A percentile compares a stretch with the other conserved stretches of the same genome.
Evolutionary conservation across 2,888 invertebrate genomes (phyloP).

Genomic region (Cyclophora punctaria): DNA sequence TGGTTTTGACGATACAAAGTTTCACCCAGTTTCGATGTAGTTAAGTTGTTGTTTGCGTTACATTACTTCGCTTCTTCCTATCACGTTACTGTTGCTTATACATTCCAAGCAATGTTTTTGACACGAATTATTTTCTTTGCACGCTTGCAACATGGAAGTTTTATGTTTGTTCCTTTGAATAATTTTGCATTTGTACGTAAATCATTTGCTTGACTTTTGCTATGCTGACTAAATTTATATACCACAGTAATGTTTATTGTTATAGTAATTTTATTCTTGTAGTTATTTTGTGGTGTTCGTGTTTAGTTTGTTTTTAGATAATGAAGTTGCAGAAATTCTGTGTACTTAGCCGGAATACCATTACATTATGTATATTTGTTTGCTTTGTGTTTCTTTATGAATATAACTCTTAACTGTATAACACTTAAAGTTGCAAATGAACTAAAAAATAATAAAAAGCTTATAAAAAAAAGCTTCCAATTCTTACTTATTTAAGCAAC

Average conservation of each 20-base stretch:
- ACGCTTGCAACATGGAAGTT: constrained; percentile 33
- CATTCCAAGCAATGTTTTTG: constrained; percentile 60
- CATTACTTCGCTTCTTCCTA: constrained; percentile 32
- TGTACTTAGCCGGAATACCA: no score
- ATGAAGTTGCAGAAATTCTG: no score
- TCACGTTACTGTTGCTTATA: constrained; percentile 55
- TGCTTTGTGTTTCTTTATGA: no score
- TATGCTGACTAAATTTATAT: constrained; percentile 1
- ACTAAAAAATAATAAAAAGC: no score
- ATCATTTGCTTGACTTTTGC: constrained; percentile 17
- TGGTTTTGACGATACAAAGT: constrained; percentile 2
- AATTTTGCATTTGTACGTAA: constrained; percentile 34
- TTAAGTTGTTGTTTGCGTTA: constrained; percentile 43
- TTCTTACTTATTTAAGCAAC: no score
- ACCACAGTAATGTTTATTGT: constrained; percentile 2
- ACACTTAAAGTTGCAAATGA: no score
- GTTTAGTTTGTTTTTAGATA: no score
- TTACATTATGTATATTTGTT: no score
- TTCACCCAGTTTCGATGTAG: constrained; percentile 31
- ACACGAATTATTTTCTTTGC: constrained; percentile 59
- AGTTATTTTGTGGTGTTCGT: no score
- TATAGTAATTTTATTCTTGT: no score
- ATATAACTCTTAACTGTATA: no score
- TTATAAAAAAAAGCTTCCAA: no score
- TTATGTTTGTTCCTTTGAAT: constrained; percentile 31